Conservation (phyloP, 2,113 vertebrate genomes). For the Trachemys scripta region DNA sequence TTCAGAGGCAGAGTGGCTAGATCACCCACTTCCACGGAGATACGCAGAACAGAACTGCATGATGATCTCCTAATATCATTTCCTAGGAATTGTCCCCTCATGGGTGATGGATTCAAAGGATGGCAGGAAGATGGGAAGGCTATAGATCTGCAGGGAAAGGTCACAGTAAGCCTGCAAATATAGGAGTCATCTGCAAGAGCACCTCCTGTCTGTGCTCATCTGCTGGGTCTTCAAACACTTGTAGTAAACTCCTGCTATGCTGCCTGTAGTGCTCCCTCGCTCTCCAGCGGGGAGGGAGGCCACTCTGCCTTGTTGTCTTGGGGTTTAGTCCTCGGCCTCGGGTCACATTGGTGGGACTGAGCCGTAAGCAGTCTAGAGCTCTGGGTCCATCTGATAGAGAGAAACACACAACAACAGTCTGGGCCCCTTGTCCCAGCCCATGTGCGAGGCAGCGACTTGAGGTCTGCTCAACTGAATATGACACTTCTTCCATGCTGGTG, state of each 20-base stretch:
- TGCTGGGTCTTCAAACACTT: not conserved
- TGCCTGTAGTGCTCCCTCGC: too few species aligned
- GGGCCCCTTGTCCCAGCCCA: too few species aligned
- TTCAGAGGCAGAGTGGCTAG: not conserved
- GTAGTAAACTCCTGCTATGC: not conserved
- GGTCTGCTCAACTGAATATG: not conserved
- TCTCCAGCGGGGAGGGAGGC: too few species aligned
- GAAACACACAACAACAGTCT: too few species aligned
- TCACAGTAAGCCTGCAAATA: not conserved
- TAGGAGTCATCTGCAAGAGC: not conserved
- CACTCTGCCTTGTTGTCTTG: too few species aligned
- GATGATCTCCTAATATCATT: not conserved
- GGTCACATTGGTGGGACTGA: too few species aligned
- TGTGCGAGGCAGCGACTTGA: not conserved
- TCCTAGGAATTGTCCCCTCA: not conserved
- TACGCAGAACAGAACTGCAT: not conserved
- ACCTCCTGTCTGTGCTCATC: not conserved
- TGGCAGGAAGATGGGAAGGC: not conserved
- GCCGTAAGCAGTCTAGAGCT: too few species aligned
- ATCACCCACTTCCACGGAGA: not conserved
- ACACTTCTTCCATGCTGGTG: not conserved
- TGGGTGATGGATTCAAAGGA: not conserved
- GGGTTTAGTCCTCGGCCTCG: too few species aligned
- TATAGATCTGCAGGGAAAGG: not conserved
- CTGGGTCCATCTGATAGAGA: too few species aligned